phyloP scores from a whole-genome alignment of 2,888 invertebrate species.

The Poecilobothrus nobilitatus region DNA sequence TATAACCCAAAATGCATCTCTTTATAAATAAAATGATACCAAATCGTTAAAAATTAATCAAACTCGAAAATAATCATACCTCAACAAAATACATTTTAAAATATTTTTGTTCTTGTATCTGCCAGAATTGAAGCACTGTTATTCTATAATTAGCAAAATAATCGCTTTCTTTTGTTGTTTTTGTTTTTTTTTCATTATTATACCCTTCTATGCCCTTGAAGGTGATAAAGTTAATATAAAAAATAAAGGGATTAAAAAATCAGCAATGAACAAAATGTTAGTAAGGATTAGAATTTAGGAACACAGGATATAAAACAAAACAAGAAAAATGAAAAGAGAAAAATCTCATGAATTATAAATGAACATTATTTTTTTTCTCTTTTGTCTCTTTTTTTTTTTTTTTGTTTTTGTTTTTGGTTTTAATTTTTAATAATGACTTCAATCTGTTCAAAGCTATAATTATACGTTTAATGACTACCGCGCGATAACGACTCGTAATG shows the following conservation, averaged over 20 bases:
- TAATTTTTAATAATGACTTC: constrained; percentile 3
- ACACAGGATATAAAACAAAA: not conserved
- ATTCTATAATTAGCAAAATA: too few relatives aligned
- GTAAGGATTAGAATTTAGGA: not conserved
- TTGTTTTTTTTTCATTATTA: not conserved
- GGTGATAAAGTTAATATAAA: not conserved
- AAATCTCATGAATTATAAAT: constrained; percentile 2
- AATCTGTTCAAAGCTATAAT: constrained; percentile 6
- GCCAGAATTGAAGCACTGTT: too few relatives aligned
- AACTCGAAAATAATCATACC: too few relatives aligned
- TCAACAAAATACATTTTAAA: too few relatives aligned
- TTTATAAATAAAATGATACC: too few relatives aligned
- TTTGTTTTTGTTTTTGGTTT: not conserved
- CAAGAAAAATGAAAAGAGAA: not conserved
- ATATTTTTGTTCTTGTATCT: too few relatives aligned
- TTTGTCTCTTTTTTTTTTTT: not conserved
- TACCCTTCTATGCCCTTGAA: not conserved
- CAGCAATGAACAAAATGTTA: not conserved
- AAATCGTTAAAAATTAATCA: too few relatives aligned
- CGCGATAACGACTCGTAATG: not conserved
- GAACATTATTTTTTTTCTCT: not conserved
- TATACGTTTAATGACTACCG: not conserved
- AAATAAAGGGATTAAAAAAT: not conserved
- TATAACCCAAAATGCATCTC: too few relatives aligned
- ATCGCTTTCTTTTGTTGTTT: too few relatives aligned